These are phyloP conservation scores for Synodontis membranacea DNA, from an alignment of 2,113 vertebrate genomes.

Conservation along the genomic window DNA sequence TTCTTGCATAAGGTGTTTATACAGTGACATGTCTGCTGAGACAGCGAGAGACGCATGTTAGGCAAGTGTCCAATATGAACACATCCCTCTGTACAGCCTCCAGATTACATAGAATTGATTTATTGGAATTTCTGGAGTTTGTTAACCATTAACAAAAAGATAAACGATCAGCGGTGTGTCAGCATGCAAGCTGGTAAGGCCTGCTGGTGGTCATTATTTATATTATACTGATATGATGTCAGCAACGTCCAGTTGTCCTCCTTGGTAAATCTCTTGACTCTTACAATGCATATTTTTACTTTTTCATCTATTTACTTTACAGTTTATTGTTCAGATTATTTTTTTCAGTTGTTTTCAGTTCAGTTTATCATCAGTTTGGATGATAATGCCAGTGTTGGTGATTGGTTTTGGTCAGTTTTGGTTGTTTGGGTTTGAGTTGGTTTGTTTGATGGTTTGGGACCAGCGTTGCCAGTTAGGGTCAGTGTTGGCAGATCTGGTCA, in stretches of 20 bases:
- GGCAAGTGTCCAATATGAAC: background rate
- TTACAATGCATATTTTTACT: background rate
- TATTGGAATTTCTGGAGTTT: background rate
- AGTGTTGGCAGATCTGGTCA: background rate
- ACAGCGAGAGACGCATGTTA: background rate
- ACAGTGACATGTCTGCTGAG: background rate
- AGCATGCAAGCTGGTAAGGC: background rate
- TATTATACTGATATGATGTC: background rate
- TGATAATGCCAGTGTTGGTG: background rate
- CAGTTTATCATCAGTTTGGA: background rate
- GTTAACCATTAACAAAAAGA: slow-evolving; percentile 4
- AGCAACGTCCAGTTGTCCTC: background rate
- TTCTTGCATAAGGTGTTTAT: background rate
- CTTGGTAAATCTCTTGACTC: background rate
- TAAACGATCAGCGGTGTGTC: background rate
- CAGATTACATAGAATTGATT: background rate
- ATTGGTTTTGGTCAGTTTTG: background rate
- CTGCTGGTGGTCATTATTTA: background rate
- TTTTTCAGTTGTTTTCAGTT: background rate
- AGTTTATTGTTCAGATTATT: background rate
- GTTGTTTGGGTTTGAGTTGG: background rate
- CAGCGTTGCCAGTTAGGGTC: background rate
- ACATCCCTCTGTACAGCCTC: background rate
- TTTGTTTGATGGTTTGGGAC: background rate
- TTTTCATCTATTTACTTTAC: background rate